Evolutionary conservation across 2,888 invertebrate species (phyloP).

Genomic region (Phalera bucephala): DNA sequence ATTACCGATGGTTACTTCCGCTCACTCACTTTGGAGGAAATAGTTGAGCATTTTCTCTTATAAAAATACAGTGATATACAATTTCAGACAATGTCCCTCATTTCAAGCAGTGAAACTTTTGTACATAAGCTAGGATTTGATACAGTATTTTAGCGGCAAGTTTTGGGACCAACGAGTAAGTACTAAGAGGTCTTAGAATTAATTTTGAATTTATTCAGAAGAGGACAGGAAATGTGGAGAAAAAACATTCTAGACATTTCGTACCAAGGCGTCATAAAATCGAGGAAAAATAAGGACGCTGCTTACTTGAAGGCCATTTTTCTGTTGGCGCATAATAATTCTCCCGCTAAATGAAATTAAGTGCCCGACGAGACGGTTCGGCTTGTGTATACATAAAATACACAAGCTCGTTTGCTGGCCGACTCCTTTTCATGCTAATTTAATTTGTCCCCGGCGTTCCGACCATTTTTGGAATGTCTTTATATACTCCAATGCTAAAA

Average conservation of each 20-base stretch:
- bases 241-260: no score
- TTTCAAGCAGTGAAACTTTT: no score
- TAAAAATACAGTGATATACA: no score
- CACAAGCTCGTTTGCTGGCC: constrained; percentile 42
- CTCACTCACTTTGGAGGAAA: constrained; percentile 3
- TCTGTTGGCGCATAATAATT: constrained; percentile 36
- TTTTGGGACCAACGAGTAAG: no score
- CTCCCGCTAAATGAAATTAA: constrained; percentile 42
- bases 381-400: constrained; percentile 38
- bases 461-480: constrained; percentile 27
- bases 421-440: constrained; percentile 54
- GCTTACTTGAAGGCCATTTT: constrained; percentile 13
- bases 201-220: no score
- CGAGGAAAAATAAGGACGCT: constrained; percentile 27
- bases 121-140: no score
- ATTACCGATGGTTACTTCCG: constrained; percentile 14
- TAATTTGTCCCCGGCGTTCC: constrained; percentile 42
- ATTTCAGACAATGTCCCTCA: no score
- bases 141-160: no score
- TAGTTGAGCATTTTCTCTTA: not conserved
- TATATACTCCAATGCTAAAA: constrained; percentile 26
- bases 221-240: no score
- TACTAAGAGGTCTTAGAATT: no score
- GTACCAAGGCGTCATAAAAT: constrained; percentile 25
- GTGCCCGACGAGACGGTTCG: constrained; percentile 20